Conservation (phyloP, 2,113 vertebrate species). For the Dicerorhinus sumatrensis region DNA sequence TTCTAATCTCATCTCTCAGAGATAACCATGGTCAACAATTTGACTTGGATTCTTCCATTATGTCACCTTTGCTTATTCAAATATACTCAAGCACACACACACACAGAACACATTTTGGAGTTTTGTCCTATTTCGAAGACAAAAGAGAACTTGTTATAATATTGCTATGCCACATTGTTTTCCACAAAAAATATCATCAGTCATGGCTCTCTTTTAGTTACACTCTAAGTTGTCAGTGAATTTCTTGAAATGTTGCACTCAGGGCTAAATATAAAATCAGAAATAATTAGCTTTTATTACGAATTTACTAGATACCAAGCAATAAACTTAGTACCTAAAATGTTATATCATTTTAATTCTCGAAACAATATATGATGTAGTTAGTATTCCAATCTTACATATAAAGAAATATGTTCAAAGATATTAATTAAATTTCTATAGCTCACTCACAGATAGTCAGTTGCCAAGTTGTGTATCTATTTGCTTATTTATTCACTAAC, state of each 20-base stretch:
- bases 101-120: not conserved
- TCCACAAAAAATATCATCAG: not conserved
- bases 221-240: not conserved
- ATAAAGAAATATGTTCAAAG: not conserved
- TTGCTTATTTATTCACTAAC: not conserved
- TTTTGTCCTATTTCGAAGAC: not conserved
- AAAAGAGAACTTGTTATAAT: not conserved
- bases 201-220: not conserved
- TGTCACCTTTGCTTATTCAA: not conserved
- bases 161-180: not conserved
- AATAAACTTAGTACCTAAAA: not conserved
- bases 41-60: not conserved
- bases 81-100: not conserved
- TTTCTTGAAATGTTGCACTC: not conserved
- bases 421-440: not conserved
- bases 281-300: conserved; percentile 2
- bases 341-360: not conserved
- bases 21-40: not conserved
- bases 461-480: not conserved
- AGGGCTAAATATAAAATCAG: not conserved
- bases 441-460: not conserved
- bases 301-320: not conserved
- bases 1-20: not conserved
- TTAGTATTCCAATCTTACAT: not conserved
- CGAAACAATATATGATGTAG: not conserved